These are phyloP conservation scores for Pocota personata DNA, from an alignment of 2,888 invertebrate species.

Conservation along the genomic window DNA sequence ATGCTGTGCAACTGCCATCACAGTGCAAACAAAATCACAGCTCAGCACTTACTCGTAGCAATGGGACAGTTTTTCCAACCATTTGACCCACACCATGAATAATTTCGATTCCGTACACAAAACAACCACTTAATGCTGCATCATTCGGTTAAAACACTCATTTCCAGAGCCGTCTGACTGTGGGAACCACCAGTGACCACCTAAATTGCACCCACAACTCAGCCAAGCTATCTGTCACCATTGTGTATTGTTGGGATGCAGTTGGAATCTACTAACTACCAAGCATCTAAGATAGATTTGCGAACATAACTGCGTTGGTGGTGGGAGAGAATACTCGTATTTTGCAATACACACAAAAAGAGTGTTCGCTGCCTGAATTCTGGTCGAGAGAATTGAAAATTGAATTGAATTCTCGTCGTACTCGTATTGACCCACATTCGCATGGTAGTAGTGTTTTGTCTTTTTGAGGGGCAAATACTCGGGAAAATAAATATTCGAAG, in stretches of 20 bases:
- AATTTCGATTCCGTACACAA: conserved; percentile 50
- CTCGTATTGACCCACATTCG: conserved; percentile 51
- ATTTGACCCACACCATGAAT: conserved; percentile 54
- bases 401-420: conserved; percentile 30
- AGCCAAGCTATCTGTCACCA: conserved; percentile 59
- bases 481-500: conserved; percentile 22
- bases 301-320: not conserved
- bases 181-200: conserved; percentile 65
- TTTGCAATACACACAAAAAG: conserved; percentile 46
- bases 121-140: conserved; percentile 45
- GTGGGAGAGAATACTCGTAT: conserved; percentile 11
- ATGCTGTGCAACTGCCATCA: not conserved
- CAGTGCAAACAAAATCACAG: conserved; percentile 32
- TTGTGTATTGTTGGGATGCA: conserved; percentile 13
- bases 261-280: conserved; percentile 24
- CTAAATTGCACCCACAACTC: conserved; percentile 55
- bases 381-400: conserved; percentile 32
- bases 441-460: not conserved
- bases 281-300: conserved; percentile 53
- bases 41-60: conserved; percentile 24
- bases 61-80: conserved; percentile 59
- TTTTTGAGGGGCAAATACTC: conserved; percentile 1
- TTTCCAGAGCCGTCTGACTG: conserved; percentile 24
- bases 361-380: not conserved
- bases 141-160: conserved; percentile 31